These are phyloP conservation scores for Petroica traversi DNA, from an alignment of 2,113 vertebrate genomes.

Conservation along the genomic window DNA sequence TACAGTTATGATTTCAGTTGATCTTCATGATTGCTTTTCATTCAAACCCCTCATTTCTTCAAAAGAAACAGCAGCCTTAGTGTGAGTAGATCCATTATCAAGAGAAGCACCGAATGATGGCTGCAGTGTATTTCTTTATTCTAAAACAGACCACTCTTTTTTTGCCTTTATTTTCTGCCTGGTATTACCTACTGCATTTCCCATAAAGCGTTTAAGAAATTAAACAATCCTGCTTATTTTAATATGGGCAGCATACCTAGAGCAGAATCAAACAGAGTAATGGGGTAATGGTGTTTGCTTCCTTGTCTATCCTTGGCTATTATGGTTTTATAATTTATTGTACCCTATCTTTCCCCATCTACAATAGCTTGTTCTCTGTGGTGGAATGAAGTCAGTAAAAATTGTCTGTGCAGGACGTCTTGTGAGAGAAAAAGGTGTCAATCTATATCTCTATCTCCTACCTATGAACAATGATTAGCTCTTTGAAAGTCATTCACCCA, in stretches of 20 bases:
- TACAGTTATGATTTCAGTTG: not conserved
- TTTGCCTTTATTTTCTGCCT: not conserved
- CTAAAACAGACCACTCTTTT: not conserved
- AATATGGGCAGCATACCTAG: not conserved
- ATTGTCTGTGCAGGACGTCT: not conserved
- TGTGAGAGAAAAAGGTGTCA: not conserved
- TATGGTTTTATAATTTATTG: not conserved
- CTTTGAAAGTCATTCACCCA: slow-evolving; percentile 25
- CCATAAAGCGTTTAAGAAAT: not conserved
- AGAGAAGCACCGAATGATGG: fast-evolving
- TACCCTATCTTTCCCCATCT: not conserved
- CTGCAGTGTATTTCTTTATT: not conserved
- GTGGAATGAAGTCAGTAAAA: slow-evolving; percentile 17
- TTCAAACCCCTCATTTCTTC: not conserved
- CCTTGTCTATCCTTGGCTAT: not conserved
- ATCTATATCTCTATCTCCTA: not conserved
- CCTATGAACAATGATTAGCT: not conserved
- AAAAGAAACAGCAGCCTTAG: not conserved
- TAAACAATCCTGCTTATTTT: not conserved
- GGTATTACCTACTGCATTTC: not conserved
- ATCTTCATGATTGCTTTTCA: not conserved
- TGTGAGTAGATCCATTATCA: not conserved
- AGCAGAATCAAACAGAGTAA: not conserved
- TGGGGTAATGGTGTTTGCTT: not conserved
- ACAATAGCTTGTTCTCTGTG: not conserved